Evolutionary conservation across 1,140 invertebrate species (phyloP).

Genomic region (Chionoecetes opilio): DNA sequence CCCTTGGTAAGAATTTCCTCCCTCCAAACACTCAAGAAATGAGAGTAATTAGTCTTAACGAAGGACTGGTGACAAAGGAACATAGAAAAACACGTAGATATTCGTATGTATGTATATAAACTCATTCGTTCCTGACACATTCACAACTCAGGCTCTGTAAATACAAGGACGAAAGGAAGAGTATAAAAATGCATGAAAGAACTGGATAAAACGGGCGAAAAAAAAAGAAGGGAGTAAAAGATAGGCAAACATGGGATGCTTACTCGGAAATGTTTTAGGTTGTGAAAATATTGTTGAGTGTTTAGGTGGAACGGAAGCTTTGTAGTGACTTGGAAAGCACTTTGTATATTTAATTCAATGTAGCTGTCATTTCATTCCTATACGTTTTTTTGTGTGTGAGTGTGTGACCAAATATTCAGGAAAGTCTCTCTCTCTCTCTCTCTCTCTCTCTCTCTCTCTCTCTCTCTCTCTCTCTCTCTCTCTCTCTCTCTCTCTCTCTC

Average conservation of each 20-base stretch:
- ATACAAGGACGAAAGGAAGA: no score
- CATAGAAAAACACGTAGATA: background rate
- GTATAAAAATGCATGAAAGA: no score
- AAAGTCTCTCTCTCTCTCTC: background rate
- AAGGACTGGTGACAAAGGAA: background rate
- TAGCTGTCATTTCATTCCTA: no score
- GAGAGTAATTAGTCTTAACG: background rate
- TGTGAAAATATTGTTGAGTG: no score
- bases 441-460: background rate
- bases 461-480: conserved; percentile 38
- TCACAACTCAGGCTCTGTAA: no score
- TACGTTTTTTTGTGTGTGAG: background rate
- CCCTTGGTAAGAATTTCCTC: background rate
- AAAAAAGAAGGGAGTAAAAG: no score
- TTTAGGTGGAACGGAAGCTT: no score
- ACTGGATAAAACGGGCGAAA: no score
- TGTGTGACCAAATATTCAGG: background rate
- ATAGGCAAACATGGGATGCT: no score
- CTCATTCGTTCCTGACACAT: no score
- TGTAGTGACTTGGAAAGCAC: no score
- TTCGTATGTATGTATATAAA: background rate
- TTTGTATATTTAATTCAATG: background rate
- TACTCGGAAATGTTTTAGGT: no score
- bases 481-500: conserved; percentile 35
- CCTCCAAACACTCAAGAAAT: background rate